Base-by-base conservation (phyloP, 1,140 invertebrate species). In the Drosophila nigromelanica region DNA sequence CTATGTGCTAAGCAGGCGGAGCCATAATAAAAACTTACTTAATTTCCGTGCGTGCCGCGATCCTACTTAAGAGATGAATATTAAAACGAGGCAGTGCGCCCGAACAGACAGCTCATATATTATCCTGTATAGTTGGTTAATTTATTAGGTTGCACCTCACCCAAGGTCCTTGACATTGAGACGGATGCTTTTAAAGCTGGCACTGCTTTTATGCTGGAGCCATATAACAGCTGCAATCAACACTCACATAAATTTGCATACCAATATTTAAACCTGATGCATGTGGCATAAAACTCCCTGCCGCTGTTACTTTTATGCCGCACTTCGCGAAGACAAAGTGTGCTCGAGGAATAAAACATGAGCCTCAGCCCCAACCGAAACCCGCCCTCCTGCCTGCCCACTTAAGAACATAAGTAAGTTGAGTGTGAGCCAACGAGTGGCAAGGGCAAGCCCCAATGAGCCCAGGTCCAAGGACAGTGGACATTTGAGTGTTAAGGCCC, bases 191-290 rank as follows among this genome's bases (percentile, higher is more conserved):
- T 50, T 47, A 71, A 69, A 67, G 63, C 43, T 64, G 60, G 61
- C 51, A 58, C 54, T 42, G 48, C 63, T 58, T 71, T 69, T 58
- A 67, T 48, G 67, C 54, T 45, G 47, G 10, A 12, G 10, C n/a
- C 39, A 39, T 15, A 42, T 8, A 78, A 81, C 82, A 78, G 82
- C 67, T 87, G 82, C 82, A 87, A 89, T 87, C 82, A 89, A 79
- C 82, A 87, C 82, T 87, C 72, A 61, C 82, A 87, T 87, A 87
- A 87, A 87, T 87, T 87, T 87, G 82, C 82, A 87, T 87, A 78
- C 64, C 72, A 58, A 87, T 87, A 85, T 58, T 74, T 69, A 68
- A 47, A 78, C 59, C 59, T 75, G 69, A 87, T 87, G 82, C 80
- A 72, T 47, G 70, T 51, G 60, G 48, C 59, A 37, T 11, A 35